Evolutionary conservation across 2,797 vertebrate species (phyloP).

Genomic region (Ceyx erithaca): DNA sequence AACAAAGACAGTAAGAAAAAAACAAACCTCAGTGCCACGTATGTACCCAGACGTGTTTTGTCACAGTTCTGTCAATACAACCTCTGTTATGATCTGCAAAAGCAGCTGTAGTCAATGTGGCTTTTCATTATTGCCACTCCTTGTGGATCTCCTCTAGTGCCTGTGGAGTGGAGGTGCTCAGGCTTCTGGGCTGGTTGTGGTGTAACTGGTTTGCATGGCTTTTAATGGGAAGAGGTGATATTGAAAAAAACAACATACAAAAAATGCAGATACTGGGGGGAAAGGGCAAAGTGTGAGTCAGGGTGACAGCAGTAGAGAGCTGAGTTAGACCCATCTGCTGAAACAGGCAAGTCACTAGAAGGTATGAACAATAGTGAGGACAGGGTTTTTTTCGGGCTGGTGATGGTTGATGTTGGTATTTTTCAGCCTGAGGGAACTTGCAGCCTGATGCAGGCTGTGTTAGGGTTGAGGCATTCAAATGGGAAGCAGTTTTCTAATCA

Average conservation of each 20-base stretch:
- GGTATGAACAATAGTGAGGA: conserved; percentile 5
- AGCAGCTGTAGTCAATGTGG: neutral
- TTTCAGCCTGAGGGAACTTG: conserved; percentile 28
- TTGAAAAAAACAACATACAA: neutral
- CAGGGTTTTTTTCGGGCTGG: conserved; percentile 2
- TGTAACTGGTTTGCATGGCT: neutral
- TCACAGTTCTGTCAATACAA: neutral
- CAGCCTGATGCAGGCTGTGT: neutral
- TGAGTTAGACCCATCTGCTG: neutral
- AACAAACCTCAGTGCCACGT: neutral
- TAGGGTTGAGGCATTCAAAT: neutral
- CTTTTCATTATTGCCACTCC: neutral
- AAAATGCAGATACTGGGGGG: neutral
- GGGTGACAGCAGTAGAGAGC: neutral
- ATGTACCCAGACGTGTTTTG: rapidly evolving
- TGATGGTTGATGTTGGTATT: conserved; percentile 11
- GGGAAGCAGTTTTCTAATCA: conserved; percentile 49
- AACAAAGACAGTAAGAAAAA: neutral
- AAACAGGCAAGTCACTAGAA: neutral
- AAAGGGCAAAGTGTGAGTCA: neutral
- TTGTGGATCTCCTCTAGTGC: neutral
- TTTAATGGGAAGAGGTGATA: conserved; percentile 14
- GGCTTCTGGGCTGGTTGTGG: neutral
- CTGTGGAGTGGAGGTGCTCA: neutral
- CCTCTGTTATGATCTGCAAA: neutral